Evolutionary conservation across 1,140 invertebrate genomes (phyloP), one percentile per base, ranked within the genome.

Genomic region (Gonioctena quinquepunctata): DNA sequence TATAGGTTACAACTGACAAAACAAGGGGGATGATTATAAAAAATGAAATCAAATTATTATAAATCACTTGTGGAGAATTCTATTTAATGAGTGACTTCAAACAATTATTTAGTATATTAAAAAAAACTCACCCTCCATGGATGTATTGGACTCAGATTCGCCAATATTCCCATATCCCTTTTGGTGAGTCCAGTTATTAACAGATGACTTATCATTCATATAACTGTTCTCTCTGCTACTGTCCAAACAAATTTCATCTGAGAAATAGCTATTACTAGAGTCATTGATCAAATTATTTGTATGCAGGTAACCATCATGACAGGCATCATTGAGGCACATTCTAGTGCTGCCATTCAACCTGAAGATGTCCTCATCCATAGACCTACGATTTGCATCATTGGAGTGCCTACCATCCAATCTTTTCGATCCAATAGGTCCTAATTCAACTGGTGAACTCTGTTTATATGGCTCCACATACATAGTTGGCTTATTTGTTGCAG

Each of bases 381-480:
- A 59, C 64, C 71, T 70, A 2, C 70, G 70, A 66, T 70, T 75
- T 11, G 60, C 26, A 8, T 65, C 71, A 13, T 57, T 66, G 5
- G 70, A 70, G 13, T 66, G 56, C 22, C 70, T 13, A 13, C 50
- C 13, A 59, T 76, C 79, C 3, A 72, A 42, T 19, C 77, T 72
- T 64, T 75, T 76, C 1, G 82, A 82, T 7, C 82, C 82, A 21
- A 83, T 82, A 0, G 82, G 82, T 6, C 81, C 82, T 28, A 83
- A 69, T 63, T 82, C 79, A 1, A 68, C 66, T 3, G 75, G 68
- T 22, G 60, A 13, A 19, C 66, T 76, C 73, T 79, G 74, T 68
- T 79, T 79, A 63, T 80, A 79, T 2, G 81, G 79, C 62, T 82
- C 80, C n/a, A 83, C 81, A 70, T 82, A 81, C 75, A 82, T 76